These are phyloP conservation scores for Zoroaster sp. DNA, from an alignment of 53 echinoderm and acorn worm genomes.

Conservation along the genomic window DNA sequence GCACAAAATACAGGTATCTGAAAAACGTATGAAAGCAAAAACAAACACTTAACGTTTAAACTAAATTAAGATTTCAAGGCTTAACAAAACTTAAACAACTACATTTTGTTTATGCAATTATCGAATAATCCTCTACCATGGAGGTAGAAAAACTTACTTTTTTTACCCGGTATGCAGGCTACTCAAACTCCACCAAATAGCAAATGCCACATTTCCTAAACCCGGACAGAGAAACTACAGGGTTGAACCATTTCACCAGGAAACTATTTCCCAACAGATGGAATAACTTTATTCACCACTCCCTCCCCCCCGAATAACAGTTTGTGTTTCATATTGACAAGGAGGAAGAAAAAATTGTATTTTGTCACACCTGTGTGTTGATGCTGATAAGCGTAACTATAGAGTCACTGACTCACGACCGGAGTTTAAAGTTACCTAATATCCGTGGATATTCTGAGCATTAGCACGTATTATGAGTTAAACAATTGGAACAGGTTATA, in stretches of 20 bases:
- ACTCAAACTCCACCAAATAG: too few species aligned
- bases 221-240: background rate
- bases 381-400: slow-evolving; percentile 35
- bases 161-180: too few species aligned
- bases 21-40: too few species aligned
- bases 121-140: too few species aligned
- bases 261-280: background rate
- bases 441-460: background rate
- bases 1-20: too few species aligned
- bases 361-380: background rate
- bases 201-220: too few species aligned
- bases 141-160: too few species aligned
- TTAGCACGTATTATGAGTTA: background rate
- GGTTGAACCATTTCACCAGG: background rate
- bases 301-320: background rate
- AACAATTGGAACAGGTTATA: background rate
- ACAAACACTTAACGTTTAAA: too few species aligned
- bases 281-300: background rate
- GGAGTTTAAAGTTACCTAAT: slow-evolving; percentile 11
- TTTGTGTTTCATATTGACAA: background rate
- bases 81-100: too few species aligned
- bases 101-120: too few species aligned
- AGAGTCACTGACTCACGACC: background rate
- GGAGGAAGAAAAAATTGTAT: background rate
- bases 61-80: too few species aligned